Evolutionary conservation across 1,140 invertebrate species (phyloP), one percentile per base, ranked within the genome.

Genomic region (Dryas iulia): DNA sequence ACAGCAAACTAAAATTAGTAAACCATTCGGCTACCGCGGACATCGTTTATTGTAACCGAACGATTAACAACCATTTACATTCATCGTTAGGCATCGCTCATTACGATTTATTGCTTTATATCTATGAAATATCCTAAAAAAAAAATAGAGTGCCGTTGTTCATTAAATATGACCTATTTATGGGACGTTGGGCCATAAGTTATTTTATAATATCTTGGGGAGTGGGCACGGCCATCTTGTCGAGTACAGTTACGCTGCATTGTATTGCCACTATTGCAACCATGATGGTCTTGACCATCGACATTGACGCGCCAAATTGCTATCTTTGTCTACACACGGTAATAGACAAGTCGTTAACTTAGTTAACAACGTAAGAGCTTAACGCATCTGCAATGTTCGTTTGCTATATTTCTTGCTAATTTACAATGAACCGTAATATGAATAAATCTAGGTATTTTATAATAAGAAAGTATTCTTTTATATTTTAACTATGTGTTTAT

Each of bases 61-160:
- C 72, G 74, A 86, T 87, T 86, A 83, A 78, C 69, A 74, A 78
- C 73, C 75, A 86, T 87, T 86, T 86, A 77, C 67, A 88, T 83
- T 86, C 79, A 65, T 69, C 59, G 76, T 81, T 73, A 74, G 78
- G 68, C 74, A 77, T 74, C 69, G 77, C 64, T 78, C 79, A 80
- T 76, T 76, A 78, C 73, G 66, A 75, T 73, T 68, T 72, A 76
- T 69, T 57, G 67, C 35, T 67, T 71, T 74, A 66, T 70, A 72
- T 72, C 52, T 77, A 74, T 72, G 56, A 71, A 56, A 66, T 61
- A 63, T 70, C 12, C 18, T 26, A 60, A 59, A 58, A 59, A 66
- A 35, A 25, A 39, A 24, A 54, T 39, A 35, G 35, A 56, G 8
- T 24, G 21, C 58, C 57, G 47, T 57, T 70, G 57, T 61, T 56